Evolutionary conservation across 2,797 vertebrate genomes (phyloP), one percentile per base, ranked within the genome.

Genomic region (Malacoctenus gilli): DNA sequence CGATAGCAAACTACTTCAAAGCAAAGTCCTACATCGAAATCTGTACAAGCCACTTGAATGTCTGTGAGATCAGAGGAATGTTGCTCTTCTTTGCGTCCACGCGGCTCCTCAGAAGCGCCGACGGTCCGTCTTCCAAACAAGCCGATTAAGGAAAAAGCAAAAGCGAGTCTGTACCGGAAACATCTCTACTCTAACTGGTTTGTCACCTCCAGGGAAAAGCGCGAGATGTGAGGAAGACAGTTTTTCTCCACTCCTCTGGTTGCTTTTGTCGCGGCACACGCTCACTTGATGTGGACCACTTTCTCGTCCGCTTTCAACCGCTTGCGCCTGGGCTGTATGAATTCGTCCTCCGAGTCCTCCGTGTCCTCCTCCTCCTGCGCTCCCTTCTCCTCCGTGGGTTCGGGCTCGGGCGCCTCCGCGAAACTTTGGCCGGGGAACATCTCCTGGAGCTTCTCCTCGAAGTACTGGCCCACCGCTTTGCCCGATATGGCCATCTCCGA

Each of bases 401-500:
- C 94, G 7, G 90, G 81, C 42, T 97, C 96, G 2, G 93, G 87
- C 44, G 89, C 87, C 53, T 94, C 92, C 13, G 95, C 94, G 89
- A 99, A 98, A 88, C 77, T 96, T 89, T 95, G 95, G 74, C 94
- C 95, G 12, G 95, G 93, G 89, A 96, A 99, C 63, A 95, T 92
- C 89, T 94, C 91, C 89, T 85, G 84, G 85, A 99, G 89, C 91
- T 94, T 98, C 87, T 97, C 95, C 90, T 99, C 97, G 79, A 98
- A 99, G 91, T 92, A 94, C 71, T 95, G 78, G 64, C 94, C 91
- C 84, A 99, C 94, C 47, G 95, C 93, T 83, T 95, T 97, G 70
- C 97, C 97, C 40, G 96, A 95, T 91, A 96, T 93, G 4, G 95
- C 97, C 92, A 99, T 96, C 94, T 99, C 97, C n/a, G 97, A 98